Evolutionary conservation across 2,888 invertebrate species (phyloP), one percentile per base, ranked within the genome.

Genomic region (Vesta saturnalis): DNA sequence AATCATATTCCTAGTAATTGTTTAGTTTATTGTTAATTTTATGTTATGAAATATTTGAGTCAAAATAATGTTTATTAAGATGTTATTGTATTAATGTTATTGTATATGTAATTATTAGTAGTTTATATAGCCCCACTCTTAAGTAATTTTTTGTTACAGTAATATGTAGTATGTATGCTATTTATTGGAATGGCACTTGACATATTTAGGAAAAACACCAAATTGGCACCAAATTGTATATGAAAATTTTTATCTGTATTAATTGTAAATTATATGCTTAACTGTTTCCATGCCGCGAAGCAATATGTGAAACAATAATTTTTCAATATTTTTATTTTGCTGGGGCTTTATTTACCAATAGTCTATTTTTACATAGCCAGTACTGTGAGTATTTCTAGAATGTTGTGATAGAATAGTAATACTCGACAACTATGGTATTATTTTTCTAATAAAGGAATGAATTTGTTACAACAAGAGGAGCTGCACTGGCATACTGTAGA

Each of bases 401-500:
- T n/a, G 63, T 62, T 68, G 56, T 68, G 61, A 64, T 63, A 60
- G 47, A 14, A 35, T 60, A 43, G n/a, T 69, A 71, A 69, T 62
- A 70, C 68, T 71, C 71, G 60, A 64, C 65, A 64, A 60, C 54
- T 71, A 73, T 74, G 76, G 76, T 78, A 77, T 78, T 78, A 77
- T 77, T 77, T 77, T 77, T 77, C 67, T 77, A 77, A 8, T 39
- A 57, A 70, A 57, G 72, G 73, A 72, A 69, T 72, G 76, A 75
- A 57, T 61, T 66, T 60, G 66, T 66, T 61, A 46, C 56, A 49
- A 43, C 18, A 39, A 4, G 73, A 65, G 46, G 74, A 74, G 73
- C 76, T 78, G 79, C 79, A 80, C 79, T 78, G 75, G 79, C 78
- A 78, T 70, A 78, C 77, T 76, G 80, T 80, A 81, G 81, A 81